Conservation (phyloP, 37 sponge, comb jelly and placozoan species). For the Ianthella basta region DNA sequence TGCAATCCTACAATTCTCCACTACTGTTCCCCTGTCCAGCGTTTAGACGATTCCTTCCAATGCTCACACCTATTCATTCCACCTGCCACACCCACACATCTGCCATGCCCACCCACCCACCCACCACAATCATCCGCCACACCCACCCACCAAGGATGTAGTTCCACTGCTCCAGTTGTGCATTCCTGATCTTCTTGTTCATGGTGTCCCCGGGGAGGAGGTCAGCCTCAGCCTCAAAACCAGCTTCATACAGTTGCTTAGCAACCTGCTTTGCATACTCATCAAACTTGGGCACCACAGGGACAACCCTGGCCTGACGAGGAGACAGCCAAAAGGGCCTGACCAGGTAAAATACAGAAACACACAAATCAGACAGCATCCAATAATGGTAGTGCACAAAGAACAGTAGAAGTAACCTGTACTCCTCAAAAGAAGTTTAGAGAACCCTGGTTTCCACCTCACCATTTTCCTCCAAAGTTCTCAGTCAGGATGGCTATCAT, state of each 20-base stretch:
- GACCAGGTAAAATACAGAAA: background rate
- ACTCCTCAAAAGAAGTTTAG: background rate
- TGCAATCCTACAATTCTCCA: no score
- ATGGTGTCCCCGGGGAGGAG: slow-evolving; percentile 81
- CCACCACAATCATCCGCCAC: background rate
- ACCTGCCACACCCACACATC: no score
- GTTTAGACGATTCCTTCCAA: no score
- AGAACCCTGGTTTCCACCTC: background rate
- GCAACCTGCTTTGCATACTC: slow-evolving; percentile 78
- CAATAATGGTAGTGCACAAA: background rate
- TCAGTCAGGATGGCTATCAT: slow-evolving; percentile 97
- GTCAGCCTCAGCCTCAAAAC: slow-evolving; percentile 78
- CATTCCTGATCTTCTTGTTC: slow-evolving; percentile 98
- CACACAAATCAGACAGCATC: no score
- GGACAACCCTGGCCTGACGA: slow-evolving; percentile 88
- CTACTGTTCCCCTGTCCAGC: no score
- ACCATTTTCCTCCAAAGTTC: slow-evolving; percentile 98
- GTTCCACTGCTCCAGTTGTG: slow-evolving; percentile 95
- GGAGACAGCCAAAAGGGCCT: slow-evolving; percentile 99
- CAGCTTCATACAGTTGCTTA: slow-evolving; percentile 55
- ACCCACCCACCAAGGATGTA: slow-evolving; percentile 84
- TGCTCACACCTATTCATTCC: no score
- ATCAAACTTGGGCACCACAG: slow-evolving; percentile 88
- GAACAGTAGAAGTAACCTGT: background rate
- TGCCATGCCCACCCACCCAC: background rate